Evolutionary conservation across 1,140 invertebrate genomes (phyloP), one percentile per base, ranked within the genome.

Genomic region (Drosophila tani): DNA sequence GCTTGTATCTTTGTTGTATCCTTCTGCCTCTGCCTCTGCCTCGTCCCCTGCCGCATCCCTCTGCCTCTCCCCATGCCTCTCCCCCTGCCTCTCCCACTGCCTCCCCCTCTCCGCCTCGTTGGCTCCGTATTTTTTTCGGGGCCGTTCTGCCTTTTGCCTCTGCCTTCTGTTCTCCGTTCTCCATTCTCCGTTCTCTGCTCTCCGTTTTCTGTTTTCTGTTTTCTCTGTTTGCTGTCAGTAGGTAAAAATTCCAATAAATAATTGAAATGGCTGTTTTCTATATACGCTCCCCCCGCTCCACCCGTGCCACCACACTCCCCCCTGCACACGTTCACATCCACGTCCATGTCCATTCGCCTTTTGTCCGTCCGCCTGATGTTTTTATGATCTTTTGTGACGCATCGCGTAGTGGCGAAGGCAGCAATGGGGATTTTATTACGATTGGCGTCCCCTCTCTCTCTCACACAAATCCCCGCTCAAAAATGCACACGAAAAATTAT

Each of bases 211-310:
- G 47, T 46, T 64, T 46, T 82, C 79, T 86, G 82, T 82, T 85
- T 86, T 87, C 75, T 70, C 84, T 88, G 80, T 87, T 86, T 80
- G 80, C 83, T 87, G 83, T 86, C 84, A 86, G 83, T 87, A 87
- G 84, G 83, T 87, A 87, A 88, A 87, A 87, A 87, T 87, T 87
- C 83, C 83, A 88, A 87, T 87, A 87, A 87, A 87, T 87, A 87
- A 87, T 87, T 87, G 83, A 88, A 87, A 87, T 80, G 84, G 84
- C 75, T 88, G 79, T 67, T 87, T 86, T 81, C 69, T 87, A 70
- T 82, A 41, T 59, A 12, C 11, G 2, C 8, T 5, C 6, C 11
- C 19, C 60, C 15, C 11, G 11, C 32, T 3, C 32, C 32, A 9
- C 32, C 32, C 11, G 3, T 8, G 7, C 9, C 19, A 47, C 15